Evolutionary conservation across 2,113 vertebrate species (phyloP).

Genomic region (Mus spicilegus): DNA sequence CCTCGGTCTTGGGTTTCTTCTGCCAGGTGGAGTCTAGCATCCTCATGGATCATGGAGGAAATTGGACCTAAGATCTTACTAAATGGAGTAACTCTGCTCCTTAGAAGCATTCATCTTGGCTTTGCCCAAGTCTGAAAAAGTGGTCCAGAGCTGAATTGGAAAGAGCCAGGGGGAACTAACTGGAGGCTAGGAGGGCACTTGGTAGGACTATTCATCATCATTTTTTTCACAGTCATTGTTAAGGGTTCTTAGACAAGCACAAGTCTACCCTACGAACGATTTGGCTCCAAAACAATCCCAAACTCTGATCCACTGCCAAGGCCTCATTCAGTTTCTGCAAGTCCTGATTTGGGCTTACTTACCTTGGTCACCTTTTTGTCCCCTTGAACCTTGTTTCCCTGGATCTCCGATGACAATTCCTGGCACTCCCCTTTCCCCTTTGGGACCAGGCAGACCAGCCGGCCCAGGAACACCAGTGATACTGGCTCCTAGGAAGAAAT

Average conservation of each 20-base stretch:
- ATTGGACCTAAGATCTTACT: not conserved
- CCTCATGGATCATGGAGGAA: not conserved
- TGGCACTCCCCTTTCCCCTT: conserved; percentile 92
- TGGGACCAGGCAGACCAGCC: conserved; percentile 90
- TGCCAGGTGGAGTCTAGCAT: not conserved
- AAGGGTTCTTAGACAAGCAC: not conserved
- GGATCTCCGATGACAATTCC: conserved; percentile 84
- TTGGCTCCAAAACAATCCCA: not conserved
- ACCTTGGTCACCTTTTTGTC: conserved; percentile 91
- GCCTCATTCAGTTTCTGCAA: not conserved
- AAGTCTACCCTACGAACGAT: not conserved
- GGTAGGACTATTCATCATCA: not conserved
- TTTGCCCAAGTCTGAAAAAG: not conserved
- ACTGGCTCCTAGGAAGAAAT: conserved; percentile 83
- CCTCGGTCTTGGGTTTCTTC: conserved; percentile 5
- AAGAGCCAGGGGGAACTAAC: not conserved
- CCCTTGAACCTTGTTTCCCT: conserved; percentile 90
- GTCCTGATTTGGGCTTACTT: conserved; percentile 66
- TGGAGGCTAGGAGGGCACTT: not conserved
- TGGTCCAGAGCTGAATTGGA: not conserved
- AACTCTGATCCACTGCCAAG: not conserved
- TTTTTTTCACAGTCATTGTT: not conserved
- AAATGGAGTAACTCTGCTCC: not conserved
- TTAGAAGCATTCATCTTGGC: not conserved
- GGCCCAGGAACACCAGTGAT: conserved; percentile 87